phyloP scores from a whole-genome alignment of 2,888 invertebrate genomes.

The Microchrysa polita region DNA sequence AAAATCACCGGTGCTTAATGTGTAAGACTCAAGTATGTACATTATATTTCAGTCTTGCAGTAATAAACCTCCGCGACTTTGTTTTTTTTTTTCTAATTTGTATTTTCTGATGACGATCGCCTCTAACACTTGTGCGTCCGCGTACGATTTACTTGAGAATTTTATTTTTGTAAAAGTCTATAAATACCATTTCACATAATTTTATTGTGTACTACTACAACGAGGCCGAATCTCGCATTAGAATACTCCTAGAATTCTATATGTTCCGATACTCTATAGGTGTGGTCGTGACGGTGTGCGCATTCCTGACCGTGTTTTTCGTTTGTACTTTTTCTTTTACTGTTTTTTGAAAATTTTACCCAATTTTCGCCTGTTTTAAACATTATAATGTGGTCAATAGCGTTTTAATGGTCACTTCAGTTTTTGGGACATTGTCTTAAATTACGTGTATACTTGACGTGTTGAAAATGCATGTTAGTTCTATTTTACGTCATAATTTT shows the following conservation, averaged over 20 bases:
- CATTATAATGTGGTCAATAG: background rate
- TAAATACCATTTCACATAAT: slow-evolving; percentile 35
- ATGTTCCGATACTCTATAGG: background rate
- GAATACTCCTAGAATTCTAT: background rate
- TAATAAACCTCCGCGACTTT: slow-evolving; percentile 7
- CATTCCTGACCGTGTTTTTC: slow-evolving; percentile 42
- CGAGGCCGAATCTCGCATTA: background rate
- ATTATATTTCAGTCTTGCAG: slow-evolving; percentile 25
- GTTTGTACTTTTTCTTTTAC: background rate
- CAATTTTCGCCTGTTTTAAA: background rate
- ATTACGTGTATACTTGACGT: background rate
- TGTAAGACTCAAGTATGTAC: background rate
- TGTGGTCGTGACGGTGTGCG: slow-evolving; percentile 7
- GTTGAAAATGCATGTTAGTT: too few species aligned
- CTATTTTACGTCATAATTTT: background rate
- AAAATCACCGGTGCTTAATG: background rate
- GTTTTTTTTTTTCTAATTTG: too few species aligned
- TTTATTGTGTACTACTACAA: slow-evolving; percentile 40
- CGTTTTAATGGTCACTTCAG: background rate
- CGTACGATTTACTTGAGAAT: slow-evolving; percentile 35
- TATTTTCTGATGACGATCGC: slow-evolving; percentile 25
- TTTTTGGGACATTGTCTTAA: background rate
- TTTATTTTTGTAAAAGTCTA: slow-evolving; percentile 35
- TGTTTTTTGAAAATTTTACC: background rate
- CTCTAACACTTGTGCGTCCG: background rate